Conservation (phyloP, 2,888 invertebrate species). For the Drosophila sordidapex region DNA sequence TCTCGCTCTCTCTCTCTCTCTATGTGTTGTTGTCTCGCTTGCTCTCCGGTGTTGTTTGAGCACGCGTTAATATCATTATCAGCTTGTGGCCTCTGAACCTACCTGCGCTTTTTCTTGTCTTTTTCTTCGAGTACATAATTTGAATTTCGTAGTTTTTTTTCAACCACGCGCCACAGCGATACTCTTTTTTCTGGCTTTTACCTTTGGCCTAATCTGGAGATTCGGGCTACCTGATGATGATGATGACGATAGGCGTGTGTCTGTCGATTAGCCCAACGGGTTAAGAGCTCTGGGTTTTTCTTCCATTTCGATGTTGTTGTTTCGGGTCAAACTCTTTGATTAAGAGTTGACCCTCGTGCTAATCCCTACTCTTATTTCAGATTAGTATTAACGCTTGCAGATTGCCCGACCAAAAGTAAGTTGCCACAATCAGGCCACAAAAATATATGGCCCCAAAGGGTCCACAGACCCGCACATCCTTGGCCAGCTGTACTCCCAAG, state of each 20-base stretch:
- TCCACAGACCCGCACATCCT: slow-evolving; percentile 51
- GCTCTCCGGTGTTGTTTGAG: slow-evolving; percentile 10
- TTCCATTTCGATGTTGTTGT: not conserved
- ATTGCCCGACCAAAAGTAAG: not conserved
- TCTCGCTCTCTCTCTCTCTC: not conserved
- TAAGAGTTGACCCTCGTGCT: slow-evolving; percentile 9
- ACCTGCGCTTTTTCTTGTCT: slow-evolving; percentile 47
- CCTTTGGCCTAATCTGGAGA: slow-evolving; percentile 15
- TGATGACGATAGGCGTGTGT: slow-evolving; percentile 31
- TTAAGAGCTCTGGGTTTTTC: slow-evolving; percentile 13
- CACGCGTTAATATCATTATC: slow-evolving; percentile 40
- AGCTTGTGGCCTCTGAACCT: slow-evolving; percentile 27
- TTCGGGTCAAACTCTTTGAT: slow-evolving; percentile 16
- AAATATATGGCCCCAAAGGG: not conserved
- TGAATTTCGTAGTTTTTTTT: slow-evolving; percentile 31
- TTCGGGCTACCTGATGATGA: slow-evolving; percentile 39
- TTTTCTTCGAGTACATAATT: slow-evolving; percentile 24
- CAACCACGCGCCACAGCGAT: slow-evolving; percentile 32
- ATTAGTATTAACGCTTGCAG: slow-evolving; percentile 49
- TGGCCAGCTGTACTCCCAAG: slow-evolving; percentile 21
- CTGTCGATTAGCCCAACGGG: slow-evolving; percentile 37
- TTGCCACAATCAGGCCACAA: slow-evolving; percentile 26
- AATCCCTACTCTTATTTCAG: slow-evolving; percentile 32
- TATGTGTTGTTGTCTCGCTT: not conserved
- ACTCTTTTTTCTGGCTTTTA: slow-evolving; percentile 33